Conservation (phyloP, 2,888 invertebrate genomes). For the Mycalesis mineus region DNA sequence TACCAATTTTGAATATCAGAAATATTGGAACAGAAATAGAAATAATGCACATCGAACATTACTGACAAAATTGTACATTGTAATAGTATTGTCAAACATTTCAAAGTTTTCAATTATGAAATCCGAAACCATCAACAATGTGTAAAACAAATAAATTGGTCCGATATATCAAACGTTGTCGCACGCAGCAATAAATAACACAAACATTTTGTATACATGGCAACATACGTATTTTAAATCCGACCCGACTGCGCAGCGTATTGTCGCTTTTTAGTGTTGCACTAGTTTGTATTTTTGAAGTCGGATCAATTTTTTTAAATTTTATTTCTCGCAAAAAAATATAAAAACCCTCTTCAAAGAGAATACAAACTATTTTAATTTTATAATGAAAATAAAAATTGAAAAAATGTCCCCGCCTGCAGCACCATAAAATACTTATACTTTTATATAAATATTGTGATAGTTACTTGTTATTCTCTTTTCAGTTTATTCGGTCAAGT, state of each 20-base stretch:
- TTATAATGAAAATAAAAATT: too few species aligned
- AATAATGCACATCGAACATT: neutral
- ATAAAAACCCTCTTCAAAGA: too few species aligned
- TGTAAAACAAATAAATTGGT: slow-evolving; percentile 46
- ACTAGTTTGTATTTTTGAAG: too few species aligned
- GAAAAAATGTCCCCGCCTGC: too few species aligned
- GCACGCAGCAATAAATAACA: slow-evolving; percentile 45
- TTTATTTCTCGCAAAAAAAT: too few species aligned
- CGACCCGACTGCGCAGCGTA: neutral
- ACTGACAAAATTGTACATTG: neutral
- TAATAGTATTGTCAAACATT: slow-evolving; percentile 8
- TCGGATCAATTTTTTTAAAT: too few species aligned
- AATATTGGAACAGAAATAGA: neutral
- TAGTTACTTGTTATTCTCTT: too few species aligned
- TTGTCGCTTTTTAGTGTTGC: neutral
- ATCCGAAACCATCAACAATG: slow-evolving; percentile 44
- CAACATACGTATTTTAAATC: slow-evolving; percentile 25
- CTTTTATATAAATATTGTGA: too few species aligned
- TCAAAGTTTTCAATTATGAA: slow-evolving; percentile 26
- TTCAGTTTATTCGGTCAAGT: too few species aligned
- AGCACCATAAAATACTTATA: too few species aligned
- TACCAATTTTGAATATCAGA: too few species aligned
- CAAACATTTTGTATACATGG: slow-evolving; percentile 23
- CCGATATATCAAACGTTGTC: slow-evolving; percentile 49
- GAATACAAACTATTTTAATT: too few species aligned